A percentile compares a stretch with the other conserved stretches of the same genome.
phyloP scores from a whole-genome alignment of 2,888 invertebrate genomes.

The Acanthosoma haemorrhoidale region DNA sequence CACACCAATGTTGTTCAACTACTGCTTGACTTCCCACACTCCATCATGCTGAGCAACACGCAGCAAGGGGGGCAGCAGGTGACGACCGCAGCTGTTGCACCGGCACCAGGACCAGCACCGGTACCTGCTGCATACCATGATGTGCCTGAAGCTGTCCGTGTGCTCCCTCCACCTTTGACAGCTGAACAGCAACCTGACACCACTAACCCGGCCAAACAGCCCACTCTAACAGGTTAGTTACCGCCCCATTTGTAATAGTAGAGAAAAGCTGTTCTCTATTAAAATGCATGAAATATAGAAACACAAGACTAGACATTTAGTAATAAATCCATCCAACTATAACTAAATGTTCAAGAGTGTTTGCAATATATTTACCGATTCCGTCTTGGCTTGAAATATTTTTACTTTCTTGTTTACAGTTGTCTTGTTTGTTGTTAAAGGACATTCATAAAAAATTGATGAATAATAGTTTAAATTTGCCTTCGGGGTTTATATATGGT shows the following conservation, averaged over 20 bases:
- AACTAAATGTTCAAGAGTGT: no score
- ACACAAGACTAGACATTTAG: no score
- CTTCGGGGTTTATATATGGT: no score
- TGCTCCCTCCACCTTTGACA: constrained; percentile 44
- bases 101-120: background rate
- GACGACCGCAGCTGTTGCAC: background rate
- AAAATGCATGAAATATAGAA: no score
- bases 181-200: constrained; percentile 3
- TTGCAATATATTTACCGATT: no score
- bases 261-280: no score
- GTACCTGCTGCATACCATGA: constrained; percentile 52
- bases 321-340: no score
- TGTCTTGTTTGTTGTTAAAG: no score
- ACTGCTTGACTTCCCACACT: constrained; percentile 88
- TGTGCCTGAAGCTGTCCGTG: constrained; percentile 56
- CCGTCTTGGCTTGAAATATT: no score
- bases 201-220: background rate
- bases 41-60: constrained; percentile 60
- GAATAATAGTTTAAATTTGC: no score
- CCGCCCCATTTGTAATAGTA: background rate
- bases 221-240: background rate
- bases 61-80: constrained; percentile 22
- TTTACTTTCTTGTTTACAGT: no score
- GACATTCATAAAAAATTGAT: no score
- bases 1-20: constrained; percentile 93